Base-by-base conservation (phyloP, 2,113 vertebrate species). In the Ursus arctos region DNA sequence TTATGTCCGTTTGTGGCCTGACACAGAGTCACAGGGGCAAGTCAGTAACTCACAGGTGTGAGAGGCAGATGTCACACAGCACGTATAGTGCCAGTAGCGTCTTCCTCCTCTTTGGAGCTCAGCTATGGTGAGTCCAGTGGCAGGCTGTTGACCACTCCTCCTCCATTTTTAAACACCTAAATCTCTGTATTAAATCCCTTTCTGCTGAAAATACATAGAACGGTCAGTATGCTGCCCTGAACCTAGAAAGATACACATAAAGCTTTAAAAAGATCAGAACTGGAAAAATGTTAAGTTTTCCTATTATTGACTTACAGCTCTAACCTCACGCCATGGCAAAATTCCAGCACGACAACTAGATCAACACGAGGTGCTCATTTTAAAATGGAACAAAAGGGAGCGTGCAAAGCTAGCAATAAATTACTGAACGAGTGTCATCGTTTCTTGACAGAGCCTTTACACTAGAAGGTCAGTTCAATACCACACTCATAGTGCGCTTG, bases 371-470 rank as follows among this genome's bases (percentile, higher is more conserved):
- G 89, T 76, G 12, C 67, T 83, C 57, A 61, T 77, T 88, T 88
- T 40, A 76, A 76, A 95, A 82, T 82, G 43, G 40, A 92, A 47
- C 10, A 93, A 71, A 91, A 97, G 11, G 74, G 40, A 84, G 91
- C 74, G 40, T 6, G 18, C n/a, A 80, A 89, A 57, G 21, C 24
- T 63, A 63, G 4, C 69, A 92, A 1, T 63, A 22, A 90, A 82
- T 96, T 26, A 83, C 13, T 85, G 74, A 96, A 89, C 83, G 31
- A 77, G 65, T 92, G 33, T 43, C 40, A 63, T 43, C 82, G 57
- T 76, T 55, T 87, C 79, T 83, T 76, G 33, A 82, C 55, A 43
- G 57, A 84, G 72, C 85, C 40, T 95, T 95, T 40, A 88, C 9
- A 71, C 10, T 83, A 69, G 49, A 88, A 87, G 77, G 72, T 49